These are phyloP conservation scores for Todus mexicanus DNA, from an alignment of 2,797 vertebrate species.

Conservation along the genomic window DNA sequence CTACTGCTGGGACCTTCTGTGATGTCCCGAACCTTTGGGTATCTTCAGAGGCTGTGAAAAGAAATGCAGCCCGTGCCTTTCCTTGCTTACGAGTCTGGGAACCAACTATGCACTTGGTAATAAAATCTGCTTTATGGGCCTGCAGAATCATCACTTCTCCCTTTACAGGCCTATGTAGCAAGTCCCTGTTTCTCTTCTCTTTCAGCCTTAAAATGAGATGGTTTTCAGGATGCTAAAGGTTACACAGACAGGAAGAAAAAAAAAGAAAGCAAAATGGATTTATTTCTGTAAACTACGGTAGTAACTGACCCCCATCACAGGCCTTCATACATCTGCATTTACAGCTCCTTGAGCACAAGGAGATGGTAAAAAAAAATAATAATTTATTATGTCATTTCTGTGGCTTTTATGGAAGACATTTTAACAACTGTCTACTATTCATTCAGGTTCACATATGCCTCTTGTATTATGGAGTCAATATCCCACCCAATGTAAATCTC, in stretches of 20 bases:
- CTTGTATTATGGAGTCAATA: not conserved
- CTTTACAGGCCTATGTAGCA: fast-evolving
- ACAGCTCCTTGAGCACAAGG: not conserved
- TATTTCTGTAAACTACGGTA: not conserved
- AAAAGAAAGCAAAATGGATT: not conserved
- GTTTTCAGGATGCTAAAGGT: not conserved
- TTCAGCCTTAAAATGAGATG: not conserved
- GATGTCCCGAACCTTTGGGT: not conserved
- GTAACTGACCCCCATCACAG: not conserved
- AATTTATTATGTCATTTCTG: not conserved
- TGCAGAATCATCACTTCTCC: not conserved
- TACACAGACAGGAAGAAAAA: not conserved
- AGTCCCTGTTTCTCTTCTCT: not conserved
- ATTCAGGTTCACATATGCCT: not conserved
- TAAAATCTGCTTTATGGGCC: not conserved
- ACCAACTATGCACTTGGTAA: not conserved
- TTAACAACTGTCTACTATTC: not conserved
- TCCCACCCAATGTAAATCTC: not conserved
- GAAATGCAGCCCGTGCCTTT: fast-evolving
- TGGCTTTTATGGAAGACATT: not conserved
- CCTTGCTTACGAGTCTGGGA: not conserved
- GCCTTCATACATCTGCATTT: not conserved
- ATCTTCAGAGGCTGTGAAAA: not conserved
- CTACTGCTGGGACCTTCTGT: not conserved
- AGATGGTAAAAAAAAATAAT: not conserved